A percentile compares a stretch with the other conserved stretches of the same genome.
These are phyloP conservation scores for Scomber scombrus DNA, from an alignment of 2,113 vertebrate species.

Conservation along the genomic window DNA sequence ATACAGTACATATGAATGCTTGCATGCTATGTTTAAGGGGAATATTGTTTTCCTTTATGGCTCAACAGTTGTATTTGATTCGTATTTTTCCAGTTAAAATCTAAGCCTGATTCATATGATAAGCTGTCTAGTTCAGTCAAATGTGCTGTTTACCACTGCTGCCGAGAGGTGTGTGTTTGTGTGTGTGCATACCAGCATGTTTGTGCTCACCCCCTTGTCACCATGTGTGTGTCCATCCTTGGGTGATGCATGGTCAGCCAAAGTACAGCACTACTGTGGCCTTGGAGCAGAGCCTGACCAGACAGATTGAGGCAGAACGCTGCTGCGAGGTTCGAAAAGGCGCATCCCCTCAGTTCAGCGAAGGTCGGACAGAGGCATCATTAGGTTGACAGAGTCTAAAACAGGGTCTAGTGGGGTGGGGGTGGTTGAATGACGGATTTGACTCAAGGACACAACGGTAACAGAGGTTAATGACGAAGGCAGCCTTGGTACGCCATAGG, in stretches of 20 bases:
- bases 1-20: background rate
- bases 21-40: background rate
- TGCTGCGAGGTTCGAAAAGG: slow-evolving; percentile 40
- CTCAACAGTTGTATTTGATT: slow-evolving; percentile 22
- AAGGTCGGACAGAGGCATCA: slow-evolving; percentile 74
- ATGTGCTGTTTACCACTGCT: slow-evolving; percentile 38
- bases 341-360: slow-evolving; percentile 65
- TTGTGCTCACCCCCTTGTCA: slow-evolving; percentile 27
- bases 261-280: slow-evolving; percentile 49
- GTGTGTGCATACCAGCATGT: background rate
- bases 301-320: slow-evolving; percentile 68
- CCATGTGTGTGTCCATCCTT: slow-evolving; percentile 33
- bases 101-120: slow-evolving; percentile 36
- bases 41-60: background rate
- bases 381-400: slow-evolving; percentile 77
- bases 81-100: slow-evolving; percentile 28
- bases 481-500: slow-evolving; percentile 71
- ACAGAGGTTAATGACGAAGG: slow-evolving; percentile 80
- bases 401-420: slow-evolving; percentile 48
- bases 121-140: slow-evolving; percentile 30
- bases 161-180: background rate
- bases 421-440: slow-evolving; percentile 73
- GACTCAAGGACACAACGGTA: slow-evolving; percentile 76
- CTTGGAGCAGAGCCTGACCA: slow-evolving; percentile 65
- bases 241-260: slow-evolving; percentile 62